Base-by-base conservation (phyloP, 1,140 invertebrate species). In the Choristoneura fumiferana region DNA sequence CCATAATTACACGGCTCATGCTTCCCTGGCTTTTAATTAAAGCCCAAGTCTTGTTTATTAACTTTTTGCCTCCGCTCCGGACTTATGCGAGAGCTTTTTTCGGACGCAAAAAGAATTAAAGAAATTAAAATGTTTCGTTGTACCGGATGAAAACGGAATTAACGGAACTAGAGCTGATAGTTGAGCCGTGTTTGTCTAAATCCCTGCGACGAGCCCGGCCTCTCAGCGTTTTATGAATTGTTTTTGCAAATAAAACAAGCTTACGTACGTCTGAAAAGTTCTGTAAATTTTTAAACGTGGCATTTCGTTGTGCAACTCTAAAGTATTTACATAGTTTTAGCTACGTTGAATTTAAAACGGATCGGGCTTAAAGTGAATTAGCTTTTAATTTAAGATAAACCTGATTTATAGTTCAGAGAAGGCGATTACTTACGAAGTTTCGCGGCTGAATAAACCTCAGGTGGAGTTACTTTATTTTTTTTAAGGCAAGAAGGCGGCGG, bases 391-490 rank as follows among this genome's bases (percentile, higher is more conserved):
- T 49, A 49, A 49, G 43, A 49, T 49, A 49, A 49, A 49, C 43
- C 43, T 49, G 43, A 49, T 49, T 49, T 49, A 49, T 29, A n/a
- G 18, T 49, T 49, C 12, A 17, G 18, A 10, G 22, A 18, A n/a
- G 9, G 29, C 43, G 29, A 49, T 49, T 49, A 49, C 22, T 49
- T 49, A 49, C 43, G 13, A 14, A 49, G 17, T 49, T 49, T 14
- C 12, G 29, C 43, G 43, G 43, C 22, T 49, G 43, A 29, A 13
- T 29, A 29, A 13, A 49, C 18, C 43, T n/a, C 43, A 49, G 43
- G 43, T 49, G 67, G 67, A 63, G 64, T 71, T 62, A 40, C 52
- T 76, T 68, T 76, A 73, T 70, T 72, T 75, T 68, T n/a, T 29
- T 29, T 70, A 72, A 75, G 59, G 40, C 59, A 59, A 64, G 72